A percentile compares a stretch with the other conserved stretches of the same genome.
These are phyloP conservation scores for Drosophila persimilis DNA, from an alignment of 1,140 invertebrate genomes.

Conservation along the genomic window DNA sequence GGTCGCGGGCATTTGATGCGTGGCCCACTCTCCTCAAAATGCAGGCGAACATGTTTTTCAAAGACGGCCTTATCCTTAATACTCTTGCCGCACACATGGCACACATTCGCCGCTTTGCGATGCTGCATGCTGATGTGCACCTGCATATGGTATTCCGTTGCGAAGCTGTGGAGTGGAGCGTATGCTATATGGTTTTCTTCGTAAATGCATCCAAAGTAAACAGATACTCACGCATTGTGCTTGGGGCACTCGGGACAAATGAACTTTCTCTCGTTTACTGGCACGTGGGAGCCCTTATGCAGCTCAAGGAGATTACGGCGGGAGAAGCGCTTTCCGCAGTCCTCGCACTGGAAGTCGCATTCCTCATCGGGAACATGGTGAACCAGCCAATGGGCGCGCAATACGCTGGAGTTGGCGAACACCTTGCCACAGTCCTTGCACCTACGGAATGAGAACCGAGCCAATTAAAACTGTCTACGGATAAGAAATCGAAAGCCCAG, in stretches of 20 bases:
- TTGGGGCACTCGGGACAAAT: conserved; percentile 71
- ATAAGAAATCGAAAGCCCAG: neutral
- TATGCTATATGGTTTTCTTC: neutral
- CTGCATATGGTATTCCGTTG: conserved; percentile 72
- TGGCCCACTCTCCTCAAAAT: conserved; percentile 76
- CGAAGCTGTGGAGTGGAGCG: conserved; percentile 49
- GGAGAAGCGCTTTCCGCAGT: conserved; percentile 75
- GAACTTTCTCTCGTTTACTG: conserved; percentile 66
- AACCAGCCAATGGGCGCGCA: conserved; percentile 70
- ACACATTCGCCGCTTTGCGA: conserved; percentile 68
- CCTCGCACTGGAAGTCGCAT: conserved; percentile 70
- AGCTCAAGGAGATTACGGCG: conserved; percentile 67
- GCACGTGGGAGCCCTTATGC: conserved; percentile 77
- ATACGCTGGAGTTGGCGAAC: conserved; percentile 67
- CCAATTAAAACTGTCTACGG: neutral
- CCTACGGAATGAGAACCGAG: conserved; percentile 19
- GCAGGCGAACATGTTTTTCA: conserved; percentile 76
- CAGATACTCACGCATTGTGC: conserved; percentile 60
- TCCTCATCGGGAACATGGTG: conserved; percentile 74
- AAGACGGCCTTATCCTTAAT: conserved; percentile 78
- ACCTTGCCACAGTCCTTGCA: conserved; percentile 76
- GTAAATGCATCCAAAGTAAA: neutral
- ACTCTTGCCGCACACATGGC: conserved; percentile 78
- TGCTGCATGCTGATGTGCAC: conserved; percentile 76
- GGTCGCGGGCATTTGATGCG: conserved; percentile 74